phyloP scores from a whole-genome alignment of 1,140 invertebrate species.

The Armadillidium nasatum region DNA sequence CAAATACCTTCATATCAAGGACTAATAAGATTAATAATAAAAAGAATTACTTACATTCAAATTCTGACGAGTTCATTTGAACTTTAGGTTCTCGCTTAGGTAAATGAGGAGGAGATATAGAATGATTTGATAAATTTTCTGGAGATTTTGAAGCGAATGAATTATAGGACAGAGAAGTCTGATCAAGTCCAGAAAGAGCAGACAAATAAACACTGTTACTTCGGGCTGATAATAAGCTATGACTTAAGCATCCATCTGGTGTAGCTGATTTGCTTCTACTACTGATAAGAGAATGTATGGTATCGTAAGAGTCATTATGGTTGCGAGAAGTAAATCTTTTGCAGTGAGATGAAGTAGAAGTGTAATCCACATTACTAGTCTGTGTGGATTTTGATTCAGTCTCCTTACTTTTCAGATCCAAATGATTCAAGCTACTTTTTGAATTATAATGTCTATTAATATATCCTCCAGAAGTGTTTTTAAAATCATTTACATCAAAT shows the following conservation, averaged over 20 bases:
- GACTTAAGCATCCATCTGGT: conserved; percentile 34
- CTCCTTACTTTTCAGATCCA: background rate
- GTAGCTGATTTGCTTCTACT: conserved; percentile 18
- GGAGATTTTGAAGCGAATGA: conserved; percentile 18
- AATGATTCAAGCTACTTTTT: background rate
- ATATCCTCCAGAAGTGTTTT: conserved; percentile 17
- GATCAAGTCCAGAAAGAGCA: conserved; percentile 20
- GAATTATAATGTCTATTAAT: background rate
- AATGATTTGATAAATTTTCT: background rate
- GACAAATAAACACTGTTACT: conserved; percentile 32
- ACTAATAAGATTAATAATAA: background rate
- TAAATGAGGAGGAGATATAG: background rate
- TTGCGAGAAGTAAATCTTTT: no score
- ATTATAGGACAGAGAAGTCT: conserved; percentile 14
- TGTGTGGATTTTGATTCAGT: no score
- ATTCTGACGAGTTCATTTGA: background rate
- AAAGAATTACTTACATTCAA: background rate
- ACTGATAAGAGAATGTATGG: background rate
- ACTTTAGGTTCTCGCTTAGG: background rate
- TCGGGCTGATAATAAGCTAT: conserved; percentile 24
- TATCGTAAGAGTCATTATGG: no score
- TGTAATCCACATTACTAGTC: no score
- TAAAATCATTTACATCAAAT: conserved; percentile 27
- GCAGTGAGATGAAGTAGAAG: no score
- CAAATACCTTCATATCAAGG: no score